These are phyloP conservation scores for Cirrhinus mrigala DNA, from an alignment of 2,797 vertebrate genomes.

Conservation along the genomic window DNA sequence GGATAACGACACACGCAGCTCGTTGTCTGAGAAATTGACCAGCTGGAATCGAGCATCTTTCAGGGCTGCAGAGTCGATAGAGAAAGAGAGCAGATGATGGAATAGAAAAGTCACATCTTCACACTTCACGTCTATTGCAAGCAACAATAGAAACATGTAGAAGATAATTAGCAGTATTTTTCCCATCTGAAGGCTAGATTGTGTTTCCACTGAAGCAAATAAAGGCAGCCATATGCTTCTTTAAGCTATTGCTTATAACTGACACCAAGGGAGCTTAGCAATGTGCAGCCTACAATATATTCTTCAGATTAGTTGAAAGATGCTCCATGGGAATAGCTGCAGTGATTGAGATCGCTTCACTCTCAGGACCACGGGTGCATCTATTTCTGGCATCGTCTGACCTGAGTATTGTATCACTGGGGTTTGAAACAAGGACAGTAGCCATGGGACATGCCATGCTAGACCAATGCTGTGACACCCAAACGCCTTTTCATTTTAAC, in stretches of 20 bases:
- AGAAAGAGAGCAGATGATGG: slow-evolving; percentile 37
- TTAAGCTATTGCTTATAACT: slow-evolving; percentile 22
- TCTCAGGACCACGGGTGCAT: neutral
- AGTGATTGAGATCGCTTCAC: slow-evolving; percentile 42
- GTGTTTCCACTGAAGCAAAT: slow-evolving; percentile 18
- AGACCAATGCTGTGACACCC: slow-evolving; percentile 22
- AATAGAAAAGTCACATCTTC: slow-evolving; percentile 33
- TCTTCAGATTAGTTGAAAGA: slow-evolving; percentile 40
- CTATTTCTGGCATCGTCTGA: slow-evolving; percentile 43
- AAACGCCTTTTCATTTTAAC: slow-evolving; percentile 25
- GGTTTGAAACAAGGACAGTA: slow-evolving; percentile 39
- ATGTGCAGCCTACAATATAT: neutral
- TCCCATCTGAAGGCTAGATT: slow-evolving; percentile 36
- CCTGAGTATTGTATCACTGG: slow-evolving; percentile 24
- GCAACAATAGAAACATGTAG: slow-evolving; percentile 32
- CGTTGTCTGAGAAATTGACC: slow-evolving; percentile 99
- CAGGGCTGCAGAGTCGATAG: slow-evolving; percentile 79
- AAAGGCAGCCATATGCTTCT: slow-evolving; percentile 32
- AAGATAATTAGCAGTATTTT: slow-evolving; percentile 43
- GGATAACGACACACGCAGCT: slow-evolving; percentile 94
- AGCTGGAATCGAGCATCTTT: slow-evolving; percentile 98
- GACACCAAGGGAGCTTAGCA: neutral
- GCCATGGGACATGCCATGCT: slow-evolving; percentile 23
- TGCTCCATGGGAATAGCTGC: slow-evolving; percentile 32
- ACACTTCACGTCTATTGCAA: slow-evolving; percentile 15